phyloP scores from a whole-genome alignment of 2,113 vertebrate species.

The Thalassarche chlororhynchos region DNA sequence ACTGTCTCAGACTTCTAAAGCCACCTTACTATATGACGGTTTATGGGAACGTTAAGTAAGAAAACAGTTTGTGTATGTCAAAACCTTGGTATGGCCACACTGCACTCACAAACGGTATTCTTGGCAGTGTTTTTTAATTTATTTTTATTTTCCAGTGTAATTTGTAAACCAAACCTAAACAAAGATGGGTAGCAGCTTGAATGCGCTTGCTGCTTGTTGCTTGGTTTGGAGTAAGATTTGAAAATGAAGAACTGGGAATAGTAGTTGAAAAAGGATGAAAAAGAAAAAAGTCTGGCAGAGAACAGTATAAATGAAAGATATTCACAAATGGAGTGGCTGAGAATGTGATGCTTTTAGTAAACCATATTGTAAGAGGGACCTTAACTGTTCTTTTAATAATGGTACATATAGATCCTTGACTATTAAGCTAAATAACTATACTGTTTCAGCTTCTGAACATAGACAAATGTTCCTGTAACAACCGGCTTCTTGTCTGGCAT shows the following conservation, averaged over 20 bases:
- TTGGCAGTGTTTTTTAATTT: background rate
- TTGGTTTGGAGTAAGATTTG: background rate
- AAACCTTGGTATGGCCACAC: background rate
- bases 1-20: background rate
- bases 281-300: background rate
- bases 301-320: background rate
- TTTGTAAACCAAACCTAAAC: background rate
- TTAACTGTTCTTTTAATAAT: background rate
- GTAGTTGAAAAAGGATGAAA: background rate
- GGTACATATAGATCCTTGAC: background rate
- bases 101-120: background rate
- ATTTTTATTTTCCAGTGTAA: background rate
- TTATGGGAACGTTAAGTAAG: background rate
- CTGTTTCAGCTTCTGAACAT: background rate
- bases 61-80: background rate
- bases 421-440: background rate
- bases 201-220: background rate
- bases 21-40: accelerated
- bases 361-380: accelerated
- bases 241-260: background rate
- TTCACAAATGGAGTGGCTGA: background rate
- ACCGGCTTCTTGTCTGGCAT: background rate
- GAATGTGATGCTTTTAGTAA: background rate
- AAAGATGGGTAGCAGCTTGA: background rate
- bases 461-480: background rate